Evolutionary conservation across 1,140 invertebrate genomes (phyloP).

Genomic region (Drosophila chauvacae): DNA sequence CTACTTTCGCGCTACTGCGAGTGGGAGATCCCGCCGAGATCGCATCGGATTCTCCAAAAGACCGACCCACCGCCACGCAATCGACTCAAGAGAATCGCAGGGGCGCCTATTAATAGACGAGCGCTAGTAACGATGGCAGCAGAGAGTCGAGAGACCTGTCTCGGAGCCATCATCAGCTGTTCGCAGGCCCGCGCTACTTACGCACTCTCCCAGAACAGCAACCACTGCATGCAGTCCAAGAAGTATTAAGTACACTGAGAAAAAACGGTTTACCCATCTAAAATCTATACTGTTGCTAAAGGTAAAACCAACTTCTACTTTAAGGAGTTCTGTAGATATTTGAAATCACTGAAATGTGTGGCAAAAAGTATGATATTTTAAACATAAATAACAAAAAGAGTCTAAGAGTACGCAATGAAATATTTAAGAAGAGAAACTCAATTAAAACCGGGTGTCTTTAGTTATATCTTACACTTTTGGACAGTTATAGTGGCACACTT

Average conservation of each 20-base stretch:
- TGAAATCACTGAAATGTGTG: neutral
- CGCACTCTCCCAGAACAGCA: slow-evolving; percentile 28
- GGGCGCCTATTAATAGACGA: slow-evolving; percentile 70
- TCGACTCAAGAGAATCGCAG: slow-evolving; percentile 63
- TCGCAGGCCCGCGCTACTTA: slow-evolving; percentile 19
- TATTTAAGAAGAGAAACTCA: too few relatives aligned
- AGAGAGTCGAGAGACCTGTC: slow-evolving; percentile 40
- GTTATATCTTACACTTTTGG: neutral
- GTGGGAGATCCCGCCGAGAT: slow-evolving; percentile 18
- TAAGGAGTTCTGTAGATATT: neutral
- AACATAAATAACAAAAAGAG: neutral
- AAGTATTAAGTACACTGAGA: neutral
- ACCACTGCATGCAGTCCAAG: neutral
- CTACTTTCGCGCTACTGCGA: slow-evolving; percentile 74
- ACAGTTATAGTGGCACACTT: too few relatives aligned
- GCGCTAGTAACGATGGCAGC: slow-evolving; percentile 64
- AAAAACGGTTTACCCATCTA: neutral
- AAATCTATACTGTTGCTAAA: neutral
- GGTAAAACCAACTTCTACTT: neutral
- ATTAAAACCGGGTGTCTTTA: neutral
- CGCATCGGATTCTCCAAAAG: slow-evolving; percentile 71
- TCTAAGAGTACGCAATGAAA: neutral
- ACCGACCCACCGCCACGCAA: slow-evolving; percentile 36
- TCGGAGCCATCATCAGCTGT: slow-evolving; percentile 34
- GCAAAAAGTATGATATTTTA: neutral